A percentile compares a stretch with the other conserved stretches of the same genome.
Evolutionary conservation across 2,888 invertebrate genomes (phyloP).

Genomic region (Bembecia ichneumoniformis): DNA sequence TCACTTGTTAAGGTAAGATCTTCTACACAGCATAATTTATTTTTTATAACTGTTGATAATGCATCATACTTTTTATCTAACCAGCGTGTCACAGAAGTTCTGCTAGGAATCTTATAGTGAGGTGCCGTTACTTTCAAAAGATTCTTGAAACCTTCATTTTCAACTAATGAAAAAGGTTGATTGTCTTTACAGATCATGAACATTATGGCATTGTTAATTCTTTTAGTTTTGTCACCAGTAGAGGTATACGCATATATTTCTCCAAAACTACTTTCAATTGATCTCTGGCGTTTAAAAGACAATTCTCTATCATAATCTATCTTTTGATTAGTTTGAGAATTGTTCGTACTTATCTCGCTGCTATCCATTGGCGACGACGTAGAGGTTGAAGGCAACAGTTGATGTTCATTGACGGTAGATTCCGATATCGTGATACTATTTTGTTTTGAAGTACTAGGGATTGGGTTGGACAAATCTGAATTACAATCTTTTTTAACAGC

Average conservation of each 20-base stretch:
- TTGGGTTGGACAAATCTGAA: no score
- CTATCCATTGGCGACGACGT: no score
- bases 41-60: conserved; percentile 19
- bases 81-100: no score
- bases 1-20: conserved; percentile 24
- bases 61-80: conserved; percentile 22
- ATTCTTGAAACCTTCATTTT: conserved; percentile 27
- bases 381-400: no score
- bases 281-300: not conserved
- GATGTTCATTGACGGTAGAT: no score
- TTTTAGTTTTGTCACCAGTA: conserved; percentile 10
- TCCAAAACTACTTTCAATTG: not conserved
- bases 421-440: no score
- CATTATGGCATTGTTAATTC: conserved; percentile 17
- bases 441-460: no score
- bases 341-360: no score
- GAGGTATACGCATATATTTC: conserved; percentile 12
- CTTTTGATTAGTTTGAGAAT: no score
- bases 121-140: conserved; percentile 22
- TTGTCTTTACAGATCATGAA: conserved; percentile 22
- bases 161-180: conserved; percentile 22
- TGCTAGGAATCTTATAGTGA: conserved; percentile 7
- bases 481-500: no score
- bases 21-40: conserved; percentile 18
- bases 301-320: no score